Percentiles rank a stretch among this genome's conserved stretches.
Conservation (phyloP, 1,140 invertebrate genomes). For the Riptortus pedestris region DNA sequence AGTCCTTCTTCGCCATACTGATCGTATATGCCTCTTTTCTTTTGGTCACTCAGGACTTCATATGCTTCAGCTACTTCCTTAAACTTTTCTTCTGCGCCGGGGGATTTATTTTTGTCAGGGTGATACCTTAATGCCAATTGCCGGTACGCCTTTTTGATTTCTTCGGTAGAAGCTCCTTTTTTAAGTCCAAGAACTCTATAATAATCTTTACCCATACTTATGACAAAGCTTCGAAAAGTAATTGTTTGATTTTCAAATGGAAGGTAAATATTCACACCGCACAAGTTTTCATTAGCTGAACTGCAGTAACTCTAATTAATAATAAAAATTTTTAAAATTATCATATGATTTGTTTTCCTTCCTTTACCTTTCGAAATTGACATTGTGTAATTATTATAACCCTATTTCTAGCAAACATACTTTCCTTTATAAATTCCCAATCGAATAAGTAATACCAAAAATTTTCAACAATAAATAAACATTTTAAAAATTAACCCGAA, state of each 20-base stretch:
- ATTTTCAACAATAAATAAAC: too few relatives aligned
- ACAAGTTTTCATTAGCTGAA: not conserved
- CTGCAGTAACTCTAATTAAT: not conserved
- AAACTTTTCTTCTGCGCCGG: conserved; percentile 65
- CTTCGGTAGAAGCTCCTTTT: conserved; percentile 72
- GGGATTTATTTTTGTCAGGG: conserved; percentile 91
- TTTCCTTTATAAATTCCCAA: too few relatives aligned
- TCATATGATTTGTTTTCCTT: too few relatives aligned
- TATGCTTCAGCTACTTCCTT: conserved; percentile 42
- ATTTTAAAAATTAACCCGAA: too few relatives aligned
- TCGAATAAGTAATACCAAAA: too few relatives aligned
- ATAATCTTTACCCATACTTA: conserved; percentile 55
- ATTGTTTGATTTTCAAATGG: not conserved
- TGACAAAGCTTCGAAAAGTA: too few relatives aligned
- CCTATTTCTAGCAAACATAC: too few relatives aligned
- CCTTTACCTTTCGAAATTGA: too few relatives aligned
- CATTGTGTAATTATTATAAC: too few relatives aligned
- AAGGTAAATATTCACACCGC: not conserved
- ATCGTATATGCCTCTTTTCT: conserved; percentile 61
- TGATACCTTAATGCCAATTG: conserved; percentile 95
- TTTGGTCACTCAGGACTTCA: conserved; percentile 63
- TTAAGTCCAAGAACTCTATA: conserved; percentile 86
- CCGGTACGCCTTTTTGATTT: conserved; percentile 97
- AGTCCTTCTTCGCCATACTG: conserved; percentile 72
- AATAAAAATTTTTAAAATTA: too few relatives aligned